phyloP scores from a whole-genome alignment of 1,140 invertebrate species.

The Aricia agestis region DNA sequence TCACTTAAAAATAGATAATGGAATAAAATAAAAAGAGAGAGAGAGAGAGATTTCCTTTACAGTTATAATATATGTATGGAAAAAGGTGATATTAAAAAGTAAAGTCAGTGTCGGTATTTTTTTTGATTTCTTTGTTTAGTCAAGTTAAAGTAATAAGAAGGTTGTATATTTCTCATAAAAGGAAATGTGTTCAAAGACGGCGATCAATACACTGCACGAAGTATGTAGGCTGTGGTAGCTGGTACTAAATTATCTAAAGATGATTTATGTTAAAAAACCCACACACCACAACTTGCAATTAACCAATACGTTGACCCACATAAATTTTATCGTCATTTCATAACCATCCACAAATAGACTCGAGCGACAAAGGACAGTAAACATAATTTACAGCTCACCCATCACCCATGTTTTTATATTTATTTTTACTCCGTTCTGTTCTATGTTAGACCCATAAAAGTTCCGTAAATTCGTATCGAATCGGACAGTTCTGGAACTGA shows the following conservation, averaged over 20 bases:
- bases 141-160: background rate
- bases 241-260: background rate
- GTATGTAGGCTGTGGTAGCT: background rate
- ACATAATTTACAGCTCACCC: constrained; percentile 60
- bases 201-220: background rate
- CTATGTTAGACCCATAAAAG: constrained; percentile 59
- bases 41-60: no score
- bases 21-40: no score
- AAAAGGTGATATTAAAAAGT: no score
- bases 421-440: constrained; percentile 57
- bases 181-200: background rate
- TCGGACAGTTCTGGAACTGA: constrained; percentile 60
- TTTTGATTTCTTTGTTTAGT: no score
- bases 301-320: constrained; percentile 1
- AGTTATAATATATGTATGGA: no score
- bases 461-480: constrained; percentile 66
- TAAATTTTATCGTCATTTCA: constrained; percentile 4
- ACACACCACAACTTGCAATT: background rate
- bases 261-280: constrained; percentile 3
- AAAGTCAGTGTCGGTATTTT: no score
- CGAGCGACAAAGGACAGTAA: constrained; percentile 58
- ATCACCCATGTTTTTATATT: constrained; percentile 57
- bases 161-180: background rate
- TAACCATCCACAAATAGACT: constrained; percentile 24
- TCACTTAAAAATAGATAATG: no score